Evolutionary conservation across 2,888 invertebrate genomes (phyloP), one percentile per base, ranked within the genome.

Genomic region (Acanthosoma haemorrhoidale): DNA sequence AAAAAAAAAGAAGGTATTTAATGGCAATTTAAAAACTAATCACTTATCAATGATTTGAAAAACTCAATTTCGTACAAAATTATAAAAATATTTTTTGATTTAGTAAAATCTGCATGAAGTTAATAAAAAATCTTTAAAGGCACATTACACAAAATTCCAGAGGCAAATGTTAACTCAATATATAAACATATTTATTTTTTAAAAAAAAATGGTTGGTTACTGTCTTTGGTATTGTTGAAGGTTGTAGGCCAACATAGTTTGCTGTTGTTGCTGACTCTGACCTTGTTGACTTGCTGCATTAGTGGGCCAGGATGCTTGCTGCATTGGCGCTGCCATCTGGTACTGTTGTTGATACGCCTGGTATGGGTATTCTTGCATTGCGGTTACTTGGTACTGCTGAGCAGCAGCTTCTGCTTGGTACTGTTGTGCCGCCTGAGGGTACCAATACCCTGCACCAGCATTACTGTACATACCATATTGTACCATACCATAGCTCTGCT

Each of bases 391-490:
- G 67, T 70, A 70, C 76, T 90, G 87, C 75, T 86, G 87, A n/a
- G n/a, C n/a, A n/a, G n/a, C n/a, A 79, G 90, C 90, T 87, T 91
- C 86, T 79, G 88, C 85, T 75, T 81, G 76, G n/a, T n/a, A n/a
- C n/a, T n/a, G n/a, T 71, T 81, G 77, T 80, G 84, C 73, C 77
- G 83, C 84, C 83, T 91, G 90, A 68, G 91, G 90, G 81, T 94
- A 94, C 94, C 94, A 94, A 80, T 94, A 94, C 75, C 91, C 87
- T 90, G 92, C 25, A 25, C 51, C n/a, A 21, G 29, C 29, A n/a
- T 75, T 83, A 82, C 79, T 83, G 80, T 76, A 79, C 71, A 51
- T 69, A n/a, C n/a, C n/a, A n/a, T n/a, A n/a, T n/a, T n/a, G n/a
- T n/a, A n/a, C n/a, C n/a, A n/a, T n/a, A n/a, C n/a, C n/a, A 70